Base-by-base conservation (phyloP, 2,113 vertebrate genomes). In the Nycticorax nycticorax region DNA sequence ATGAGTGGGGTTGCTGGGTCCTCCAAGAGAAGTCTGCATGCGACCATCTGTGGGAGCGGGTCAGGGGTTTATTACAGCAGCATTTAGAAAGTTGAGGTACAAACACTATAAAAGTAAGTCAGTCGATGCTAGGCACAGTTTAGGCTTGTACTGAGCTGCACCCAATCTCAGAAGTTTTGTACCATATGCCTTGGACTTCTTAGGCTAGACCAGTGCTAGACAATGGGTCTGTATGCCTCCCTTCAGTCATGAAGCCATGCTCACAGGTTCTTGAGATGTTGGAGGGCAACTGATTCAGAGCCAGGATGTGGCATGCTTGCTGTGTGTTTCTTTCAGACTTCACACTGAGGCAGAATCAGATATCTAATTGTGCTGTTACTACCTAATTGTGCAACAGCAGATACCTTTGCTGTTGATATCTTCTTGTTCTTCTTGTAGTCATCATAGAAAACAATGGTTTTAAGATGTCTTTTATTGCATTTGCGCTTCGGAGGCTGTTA, bases 151-250 rank as follows among this genome's bases (percentile, higher is more conserved):
- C 4, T 56, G 57, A 79, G 53, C 50, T 82, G 53, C 48, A 41
- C 19, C 4, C 14, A 23, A 0, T 48, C 35, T 79, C 33, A 37
- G 4, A 71, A 35, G 11, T 85, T 88, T 88, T 90, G 27, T 12
- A 0, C 6, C 1, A 0, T 53, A 3, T 17, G 8, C 16, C 21
- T 69, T 85, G 28, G 23, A 35, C 19, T 80, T 39, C 21, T 48
- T 37, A 19, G 12, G 32, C 22, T 50, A 12, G 14, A 32, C 73
- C 59, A 86, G 53, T 48, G 39, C 3, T 41, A 16, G 17, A 3
- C 3, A 33, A 23, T 15, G 24, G 3, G 6, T 62, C 72, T 64
- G 15, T 74, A 28, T 5, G 3, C 15, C 21, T 37, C 12, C 21
- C 37, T 74, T 73, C 32, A 43, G 18, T 43, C 4, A 1, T 27